Evolutionary conservation across 2,888 invertebrate genomes (phyloP).

Genomic region (Sesia apiformis): DNA sequence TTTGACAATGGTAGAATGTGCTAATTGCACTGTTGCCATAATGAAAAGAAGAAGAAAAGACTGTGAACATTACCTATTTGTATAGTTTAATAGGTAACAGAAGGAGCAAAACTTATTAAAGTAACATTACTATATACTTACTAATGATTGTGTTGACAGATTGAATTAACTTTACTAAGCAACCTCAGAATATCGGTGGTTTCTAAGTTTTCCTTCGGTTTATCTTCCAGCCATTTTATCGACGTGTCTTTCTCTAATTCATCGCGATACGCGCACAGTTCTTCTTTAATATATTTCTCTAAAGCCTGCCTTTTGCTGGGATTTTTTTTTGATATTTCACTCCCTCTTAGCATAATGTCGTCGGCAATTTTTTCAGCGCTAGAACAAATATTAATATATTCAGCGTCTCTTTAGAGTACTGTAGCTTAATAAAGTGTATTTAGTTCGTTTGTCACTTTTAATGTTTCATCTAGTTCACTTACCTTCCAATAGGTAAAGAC

Average conservation of each 20-base stretch:
- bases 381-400: background rate
- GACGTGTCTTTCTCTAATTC: background rate
- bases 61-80: no score
- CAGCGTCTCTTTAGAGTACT: background rate
- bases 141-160: background rate
- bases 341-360: background rate
- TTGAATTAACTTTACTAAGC: background rate
- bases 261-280: background rate
- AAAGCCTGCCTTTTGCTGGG: background rate
- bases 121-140: background rate
- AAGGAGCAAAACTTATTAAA: no score
- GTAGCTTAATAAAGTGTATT: background rate
- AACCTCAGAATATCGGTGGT: background rate
- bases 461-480: constrained; percentile 3
- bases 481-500: constrained; percentile 54
- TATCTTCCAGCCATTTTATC: background rate
- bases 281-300: background rate
- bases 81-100: no score
- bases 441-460: background rate
- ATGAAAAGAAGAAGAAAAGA: no score
- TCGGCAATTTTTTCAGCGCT: background rate
- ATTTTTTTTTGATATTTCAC: background rate
- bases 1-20: no score
- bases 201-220: background rate
- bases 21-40: no score